phyloP scores from a whole-genome alignment of 2,888 invertebrate genomes.

The Tortricodes alternella region DNA sequence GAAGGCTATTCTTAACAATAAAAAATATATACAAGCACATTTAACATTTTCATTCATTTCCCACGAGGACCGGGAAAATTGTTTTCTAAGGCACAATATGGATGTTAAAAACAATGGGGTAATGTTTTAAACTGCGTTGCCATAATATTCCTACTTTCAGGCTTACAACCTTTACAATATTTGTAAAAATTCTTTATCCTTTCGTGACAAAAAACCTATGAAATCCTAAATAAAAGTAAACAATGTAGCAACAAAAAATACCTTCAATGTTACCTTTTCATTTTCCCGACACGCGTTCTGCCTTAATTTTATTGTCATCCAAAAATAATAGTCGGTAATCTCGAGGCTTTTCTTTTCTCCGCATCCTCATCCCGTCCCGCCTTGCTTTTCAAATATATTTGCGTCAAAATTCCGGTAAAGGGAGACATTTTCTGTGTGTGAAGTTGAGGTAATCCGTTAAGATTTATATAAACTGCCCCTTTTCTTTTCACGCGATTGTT shows the following conservation, averaged over 20 bases:
- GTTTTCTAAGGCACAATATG: too few relatives aligned
- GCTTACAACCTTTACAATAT: neutral
- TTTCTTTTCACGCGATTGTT: slow-evolving; percentile 39
- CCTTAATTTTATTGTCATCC: slow-evolving; percentile 44
- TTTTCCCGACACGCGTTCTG: slow-evolving; percentile 34
- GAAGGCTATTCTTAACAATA: too few relatives aligned
- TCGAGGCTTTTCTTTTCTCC: slow-evolving; percentile 39
- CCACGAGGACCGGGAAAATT: too few relatives aligned
- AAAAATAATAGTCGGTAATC: slow-evolving; percentile 48
- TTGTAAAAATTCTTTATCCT: neutral
- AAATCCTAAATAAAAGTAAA: slow-evolving; percentile 10
- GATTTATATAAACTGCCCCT: slow-evolving; percentile 48
- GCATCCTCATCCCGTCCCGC: slow-evolving; percentile 27
- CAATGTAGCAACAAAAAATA: slow-evolving; percentile 31
- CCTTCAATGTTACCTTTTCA: slow-evolving; percentile 37
- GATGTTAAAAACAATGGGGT: too few relatives aligned
- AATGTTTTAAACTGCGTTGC: slow-evolving; percentile 2
- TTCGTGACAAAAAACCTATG: neutral
- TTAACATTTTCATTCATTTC: too few relatives aligned
- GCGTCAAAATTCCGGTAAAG: slow-evolving; percentile 21
- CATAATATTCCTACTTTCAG: neutral
- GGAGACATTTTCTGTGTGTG: slow-evolving; percentile 28
- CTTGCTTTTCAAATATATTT: slow-evolving; percentile 24
- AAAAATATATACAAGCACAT: too few relatives aligned
- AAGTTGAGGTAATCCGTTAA: slow-evolving; percentile 46